Percentiles rank a stretch among this genome's conserved stretches.
phyloP scores from a whole-genome alignment of 2,888 invertebrate genomes.

The Chrysina gloriosa region DNA sequence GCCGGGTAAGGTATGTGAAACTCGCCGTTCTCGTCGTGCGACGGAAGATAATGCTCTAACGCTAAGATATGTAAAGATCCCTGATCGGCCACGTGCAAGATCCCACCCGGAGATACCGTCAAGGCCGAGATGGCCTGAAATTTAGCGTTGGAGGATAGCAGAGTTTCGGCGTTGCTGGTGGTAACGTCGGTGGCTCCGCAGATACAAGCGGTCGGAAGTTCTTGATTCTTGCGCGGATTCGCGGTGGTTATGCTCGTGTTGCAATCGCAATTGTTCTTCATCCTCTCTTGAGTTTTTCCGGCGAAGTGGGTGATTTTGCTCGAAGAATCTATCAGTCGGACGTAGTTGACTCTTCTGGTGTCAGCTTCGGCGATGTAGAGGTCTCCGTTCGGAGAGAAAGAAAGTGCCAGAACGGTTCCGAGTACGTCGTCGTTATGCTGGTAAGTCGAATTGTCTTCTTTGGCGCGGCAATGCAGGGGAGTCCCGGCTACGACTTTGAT shows the following conservation, averaged over 20 bases:
- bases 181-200: constrained; percentile 67
- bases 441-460: constrained; percentile 58
- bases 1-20: constrained; percentile 95
- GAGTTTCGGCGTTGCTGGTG: constrained; percentile 83
- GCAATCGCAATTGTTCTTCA: constrained; percentile 69
- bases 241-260: constrained; percentile 69
- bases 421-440: constrained; percentile 62
- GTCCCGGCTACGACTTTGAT: constrained; percentile 95
- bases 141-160: constrained; percentile 90
- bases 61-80: constrained; percentile 87
- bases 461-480: constrained; percentile 86
- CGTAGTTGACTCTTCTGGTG: constrained; percentile 84
- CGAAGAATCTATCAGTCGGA: constrained; percentile 87
- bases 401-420: constrained; percentile 88
- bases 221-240: constrained; percentile 63
- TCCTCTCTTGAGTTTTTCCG: constrained; percentile 79
- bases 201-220: constrained; percentile 59
- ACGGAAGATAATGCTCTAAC: constrained; percentile 86
- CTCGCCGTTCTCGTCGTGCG: constrained; percentile 88
- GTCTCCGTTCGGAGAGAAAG: constrained; percentile 92
- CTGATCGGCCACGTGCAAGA: constrained; percentile 95
- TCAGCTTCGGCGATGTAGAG: constrained; percentile 95
- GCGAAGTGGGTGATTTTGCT: constrained; percentile 93
- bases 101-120: constrained; percentile 95
- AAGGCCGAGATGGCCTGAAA: constrained; percentile 74